These are phyloP conservation scores for Lacanobia wlatinum DNA, from an alignment of 2,888 invertebrate species.

Conservation along the genomic window DNA sequence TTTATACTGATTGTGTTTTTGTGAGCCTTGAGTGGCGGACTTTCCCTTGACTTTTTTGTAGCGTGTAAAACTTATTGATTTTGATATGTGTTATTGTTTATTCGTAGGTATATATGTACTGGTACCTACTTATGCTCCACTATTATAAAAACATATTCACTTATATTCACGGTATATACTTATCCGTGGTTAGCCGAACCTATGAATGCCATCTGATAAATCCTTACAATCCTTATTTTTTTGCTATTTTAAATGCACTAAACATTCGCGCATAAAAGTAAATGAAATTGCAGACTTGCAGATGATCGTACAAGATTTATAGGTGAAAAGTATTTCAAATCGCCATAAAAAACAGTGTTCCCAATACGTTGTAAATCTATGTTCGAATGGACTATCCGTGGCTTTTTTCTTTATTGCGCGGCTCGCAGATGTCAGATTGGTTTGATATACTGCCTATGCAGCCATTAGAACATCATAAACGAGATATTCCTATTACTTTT, in stretches of 20 bases:
- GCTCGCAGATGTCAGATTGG: conserved; percentile 55
- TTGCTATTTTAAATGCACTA: background rate
- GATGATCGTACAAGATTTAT: conserved; percentile 38
- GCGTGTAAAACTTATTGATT: conserved; percentile 54
- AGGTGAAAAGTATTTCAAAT: conserved; percentile 42
- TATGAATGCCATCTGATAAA: too few relatives aligned
- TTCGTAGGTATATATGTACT: background rate
- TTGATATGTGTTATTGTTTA: conserved; percentile 19
- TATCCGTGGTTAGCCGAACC: background rate
- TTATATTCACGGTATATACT: too few relatives aligned
- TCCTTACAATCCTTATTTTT: background rate
- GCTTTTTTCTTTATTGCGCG: conserved; percentile 60
- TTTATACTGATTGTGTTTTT: conserved; percentile 69
- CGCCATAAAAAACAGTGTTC: conserved; percentile 33
- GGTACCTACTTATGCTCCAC: background rate
- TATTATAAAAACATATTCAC: too few relatives aligned
- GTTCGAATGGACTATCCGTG: conserved; percentile 56
- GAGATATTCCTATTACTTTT: conserved; percentile 37
- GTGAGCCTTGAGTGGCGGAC: conserved; percentile 49
- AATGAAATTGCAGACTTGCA: conserved; percentile 24
- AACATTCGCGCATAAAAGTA: background rate
- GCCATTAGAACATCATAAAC: conserved; percentile 58
- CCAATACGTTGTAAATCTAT: conserved; percentile 60
- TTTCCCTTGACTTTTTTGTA: conserved; percentile 52
- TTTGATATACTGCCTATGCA: conserved; percentile 53